Conservation (phyloP, 1,140 invertebrate genomes). For the Orchestia grillus region DNA sequence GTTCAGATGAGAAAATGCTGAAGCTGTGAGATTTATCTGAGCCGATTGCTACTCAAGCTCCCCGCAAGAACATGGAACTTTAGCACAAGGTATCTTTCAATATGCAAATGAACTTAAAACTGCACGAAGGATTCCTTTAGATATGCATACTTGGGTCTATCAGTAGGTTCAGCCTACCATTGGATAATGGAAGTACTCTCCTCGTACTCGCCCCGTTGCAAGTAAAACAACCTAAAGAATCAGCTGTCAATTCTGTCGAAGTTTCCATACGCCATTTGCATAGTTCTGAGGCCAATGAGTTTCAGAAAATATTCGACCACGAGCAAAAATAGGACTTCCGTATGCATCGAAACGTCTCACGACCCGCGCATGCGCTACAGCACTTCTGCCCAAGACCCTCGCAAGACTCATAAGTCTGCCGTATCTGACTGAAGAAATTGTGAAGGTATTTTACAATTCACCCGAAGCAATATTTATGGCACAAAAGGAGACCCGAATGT, state of each 20-base stretch:
- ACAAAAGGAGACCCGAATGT: constrained; percentile 16
- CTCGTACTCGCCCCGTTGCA: neutral
- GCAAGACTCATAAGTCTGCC: constrained; percentile 44
- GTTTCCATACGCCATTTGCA: neutral
- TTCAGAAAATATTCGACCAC: neutral
- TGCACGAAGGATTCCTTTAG: too few relatives aligned
- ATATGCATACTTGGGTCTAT: too few relatives aligned
- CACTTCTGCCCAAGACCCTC: neutral
- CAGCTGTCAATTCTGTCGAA: neutral
- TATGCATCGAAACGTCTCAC: neutral
- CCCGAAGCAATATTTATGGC: neutral
- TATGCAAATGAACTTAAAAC: too few relatives aligned
- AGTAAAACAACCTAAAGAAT: neutral
- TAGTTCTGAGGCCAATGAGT: neutral
- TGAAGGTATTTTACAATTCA: neutral
- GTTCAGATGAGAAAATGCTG: too few relatives aligned
- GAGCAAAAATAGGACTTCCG: neutral
- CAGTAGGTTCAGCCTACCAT: neutral
- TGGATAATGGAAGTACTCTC: too few relatives aligned
- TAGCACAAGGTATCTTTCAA: too few relatives aligned
- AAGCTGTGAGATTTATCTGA: too few relatives aligned
- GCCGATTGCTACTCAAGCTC: too few relatives aligned
- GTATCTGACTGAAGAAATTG: neutral
- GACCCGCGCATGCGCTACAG: neutral
- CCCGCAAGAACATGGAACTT: too few relatives aligned